Evolutionary conservation across 2,888 invertebrate species (phyloP), one percentile per base, ranked within the genome.

Genomic region (Melinaea marsaeus): DNA sequence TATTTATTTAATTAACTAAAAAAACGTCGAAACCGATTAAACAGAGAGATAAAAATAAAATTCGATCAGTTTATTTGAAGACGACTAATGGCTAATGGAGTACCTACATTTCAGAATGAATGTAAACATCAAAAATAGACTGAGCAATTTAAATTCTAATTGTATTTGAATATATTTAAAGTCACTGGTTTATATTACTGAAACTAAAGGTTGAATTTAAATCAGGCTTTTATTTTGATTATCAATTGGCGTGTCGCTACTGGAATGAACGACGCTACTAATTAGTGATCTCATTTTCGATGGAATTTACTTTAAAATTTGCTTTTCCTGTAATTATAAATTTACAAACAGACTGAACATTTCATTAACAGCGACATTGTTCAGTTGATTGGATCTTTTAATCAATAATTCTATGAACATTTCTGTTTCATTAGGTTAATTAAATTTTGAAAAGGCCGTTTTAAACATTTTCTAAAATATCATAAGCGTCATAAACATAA

Each of bases 201-300:
- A 32, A 33, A 13, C 5, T 46, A 35, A 46, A 42, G 22, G 7
- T n/a, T 55, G 22, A 55, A 51, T 37, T 55, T 22, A 34, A 32
- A 46, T 33, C 13, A 55, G 61, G 58, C 57, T 54, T 63, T 68
- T 65, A 63, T 66, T 68, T 61, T 63, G 65, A 62, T 66, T 64
- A 66, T 62, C 66, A 66, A 64, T 68, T 62, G 57, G 42, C 37
- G 60, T 67, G 60, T 57, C 66, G 63, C 62, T 61, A 62, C 64
- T 45, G 62, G 47, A 68, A 65, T 63, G 65, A 62, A 57, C 58
- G 63, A 64, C 64, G 55, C 60, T 60, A 60, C 70, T 71, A 71
- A 71, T 70, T 71, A 71, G 67, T 66, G 67, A 71, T 69, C 69
- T 69, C 72, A 68, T 69, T 73, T 67, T 62, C 59, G 61, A 61